Percentiles rank a stretch among this genome's conserved stretches.
phyloP scores from a whole-genome alignment of 2,113 vertebrate genomes.

The Aspiorhynchus laticeps region DNA sequence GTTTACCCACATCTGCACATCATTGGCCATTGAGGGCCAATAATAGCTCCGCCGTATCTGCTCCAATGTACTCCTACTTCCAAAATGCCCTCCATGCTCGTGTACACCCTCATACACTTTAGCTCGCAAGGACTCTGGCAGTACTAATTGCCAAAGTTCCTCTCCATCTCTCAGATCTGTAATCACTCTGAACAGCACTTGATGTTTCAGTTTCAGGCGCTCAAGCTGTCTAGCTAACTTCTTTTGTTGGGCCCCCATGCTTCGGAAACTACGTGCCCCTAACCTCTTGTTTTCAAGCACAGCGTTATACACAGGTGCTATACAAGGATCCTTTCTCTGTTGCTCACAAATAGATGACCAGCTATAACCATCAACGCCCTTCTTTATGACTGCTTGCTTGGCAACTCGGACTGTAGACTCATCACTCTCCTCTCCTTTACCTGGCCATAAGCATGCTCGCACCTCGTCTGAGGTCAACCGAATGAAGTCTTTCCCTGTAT shows the following conservation, averaged over 20 bases:
- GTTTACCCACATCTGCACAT: conserved; percentile 1
- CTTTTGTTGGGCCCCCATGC: not conserved
- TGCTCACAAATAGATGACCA: not conserved
- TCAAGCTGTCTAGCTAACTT: not conserved
- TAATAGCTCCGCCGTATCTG: conserved; percentile 9
- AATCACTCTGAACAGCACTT: conserved; percentile 15
- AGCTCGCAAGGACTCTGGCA: not conserved
- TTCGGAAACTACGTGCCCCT: no score
- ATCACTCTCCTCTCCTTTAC: not conserved
- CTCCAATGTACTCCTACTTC: not conserved
- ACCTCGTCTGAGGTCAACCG: not conserved
- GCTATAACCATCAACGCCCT: not conserved
- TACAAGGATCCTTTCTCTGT: not conserved
- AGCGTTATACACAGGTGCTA: not conserved
- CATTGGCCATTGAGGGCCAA: conserved; percentile 27
- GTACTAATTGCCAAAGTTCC: conserved; percentile 32
- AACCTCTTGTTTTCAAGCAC: not conserved
- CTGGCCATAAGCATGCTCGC: not conserved
- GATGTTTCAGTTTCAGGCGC: not conserved
- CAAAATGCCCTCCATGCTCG: conserved; percentile 24
- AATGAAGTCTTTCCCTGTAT: not conserved
- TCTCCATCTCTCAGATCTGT: conserved; percentile 17
- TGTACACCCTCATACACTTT: conserved; percentile 27
- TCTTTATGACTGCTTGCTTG: not conserved
- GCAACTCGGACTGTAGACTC: not conserved